Evolutionary conservation across 2,888 invertebrate genomes (phyloP).

Genomic region (Ellobium chinense): DNA sequence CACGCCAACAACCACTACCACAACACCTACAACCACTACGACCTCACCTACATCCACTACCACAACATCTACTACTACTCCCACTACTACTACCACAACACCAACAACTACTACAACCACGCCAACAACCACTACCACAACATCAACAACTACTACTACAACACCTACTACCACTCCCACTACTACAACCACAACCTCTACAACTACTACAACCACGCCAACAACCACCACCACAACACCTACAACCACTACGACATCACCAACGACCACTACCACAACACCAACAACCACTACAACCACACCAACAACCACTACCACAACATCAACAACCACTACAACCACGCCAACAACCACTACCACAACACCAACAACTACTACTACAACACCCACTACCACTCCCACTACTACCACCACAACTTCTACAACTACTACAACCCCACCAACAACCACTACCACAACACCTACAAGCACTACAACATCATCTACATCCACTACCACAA

Average conservation of each 20-base stretch:
- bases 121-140: background rate
- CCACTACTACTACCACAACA: background rate
- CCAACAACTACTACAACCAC: background rate
- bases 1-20: no score
- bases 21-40: no score
- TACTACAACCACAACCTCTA: background rate
- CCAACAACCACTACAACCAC: background rate
- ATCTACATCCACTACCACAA: no score
- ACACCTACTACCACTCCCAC: background rate
- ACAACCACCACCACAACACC: background rate
- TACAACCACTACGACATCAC: background rate
- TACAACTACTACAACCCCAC: background rate
- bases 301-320: background rate
- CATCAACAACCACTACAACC: background rate
- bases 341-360: background rate
- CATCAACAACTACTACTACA: background rate
- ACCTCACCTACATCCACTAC: no score
- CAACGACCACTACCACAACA: background rate
- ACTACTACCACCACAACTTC: background rate
- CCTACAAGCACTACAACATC: background rate
- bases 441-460: background rate
- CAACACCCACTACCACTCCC: background rate
- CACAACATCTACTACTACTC: background rate
- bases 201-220: no score
- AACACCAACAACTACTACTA: background rate